Evolutionary conservation across 2,113 vertebrate genomes (phyloP), one percentile per base, ranked within the genome.

Genomic region (Motacilla tschutschensis): DNA sequence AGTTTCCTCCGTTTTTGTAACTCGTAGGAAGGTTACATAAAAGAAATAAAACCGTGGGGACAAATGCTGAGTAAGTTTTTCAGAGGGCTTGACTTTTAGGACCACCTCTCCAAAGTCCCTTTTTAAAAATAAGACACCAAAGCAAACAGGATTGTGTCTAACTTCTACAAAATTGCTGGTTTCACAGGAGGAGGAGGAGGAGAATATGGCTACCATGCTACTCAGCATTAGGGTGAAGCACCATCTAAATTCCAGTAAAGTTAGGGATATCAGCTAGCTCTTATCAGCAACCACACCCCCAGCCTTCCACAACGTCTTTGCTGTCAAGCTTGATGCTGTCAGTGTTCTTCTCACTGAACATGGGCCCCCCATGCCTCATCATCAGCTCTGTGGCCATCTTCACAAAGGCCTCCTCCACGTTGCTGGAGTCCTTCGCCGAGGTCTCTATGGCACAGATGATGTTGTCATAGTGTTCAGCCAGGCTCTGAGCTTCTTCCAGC

Each of bases 251-350:
- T 96, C 90, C 92, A 92, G 91, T 85, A 87, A 76, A 65, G 64
- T 82, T 19, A 83, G 63, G 72, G 76, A 65, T 55, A 87, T 85
- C 71, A 85, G 73, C 87, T 89, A 82, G 64, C 60, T 79, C 60
- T 8, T 53, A 96, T 98, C 97, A 98, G 95, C 98, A 98, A 11
- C 98, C 94, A 38, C 98, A 98, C 14, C 97, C 96, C 98, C 98
- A 98, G 79, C 94, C 93, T 72, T 98, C 98, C 4, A 67, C 90
- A 36, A 98, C 50, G 29, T 97, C 98, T 84, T 98, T 98, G 97
- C 98, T 98, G 95, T 98, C 98, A 28, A 98, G 98, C 91, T 98
- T 98, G 93, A 98, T 98, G 95, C 96, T 97, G 91, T 98, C 97
- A 3, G 97, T 94, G 18, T 89, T 96, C 85, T 96, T 97, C 90